phyloP scores from a whole-genome alignment of 2,113 vertebrate genomes.

The Thymallus thymallus region DNA sequence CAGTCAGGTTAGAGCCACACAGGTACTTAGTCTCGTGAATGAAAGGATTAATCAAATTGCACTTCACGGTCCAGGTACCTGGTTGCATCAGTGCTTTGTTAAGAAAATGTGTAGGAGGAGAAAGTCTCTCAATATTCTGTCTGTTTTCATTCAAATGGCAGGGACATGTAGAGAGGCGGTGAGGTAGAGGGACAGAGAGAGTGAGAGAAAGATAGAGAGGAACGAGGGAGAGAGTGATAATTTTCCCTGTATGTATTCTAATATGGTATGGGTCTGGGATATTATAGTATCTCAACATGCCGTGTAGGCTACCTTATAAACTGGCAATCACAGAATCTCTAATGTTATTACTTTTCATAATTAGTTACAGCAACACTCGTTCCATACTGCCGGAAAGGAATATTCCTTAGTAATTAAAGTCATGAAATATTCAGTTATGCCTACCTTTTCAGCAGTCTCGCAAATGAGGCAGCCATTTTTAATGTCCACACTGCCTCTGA shows the following conservation, averaged over 20 bases:
- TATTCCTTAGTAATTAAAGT: conserved; percentile 99
- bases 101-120: conserved; percentile 13
- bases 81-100: conserved; percentile 19
- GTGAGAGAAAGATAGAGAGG: background rate
- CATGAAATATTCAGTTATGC: conserved; percentile 99
- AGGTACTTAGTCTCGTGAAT: conserved; percentile 27
- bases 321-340: conserved; percentile 86
- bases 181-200: background rate
- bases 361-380: conserved; percentile 97
- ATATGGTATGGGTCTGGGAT: conserved; percentile 29
- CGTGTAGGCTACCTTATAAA: conserved; percentile 73
- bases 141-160: conserved; percentile 22
- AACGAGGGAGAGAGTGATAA: background rate
- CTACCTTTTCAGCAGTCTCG: conserved; percentile 95
- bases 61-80: conserved; percentile 9
- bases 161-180: conserved; percentile 7
- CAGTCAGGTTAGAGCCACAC: conserved; percentile 9
- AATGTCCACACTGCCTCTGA: conserved; percentile 92
- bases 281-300: conserved; percentile 58
- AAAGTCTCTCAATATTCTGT: conserved; percentile 17
- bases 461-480: conserved; percentile 97
- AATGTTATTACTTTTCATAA: conserved; percentile 97
- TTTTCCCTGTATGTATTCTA: conserved; percentile 43
- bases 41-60: conserved; percentile 36
- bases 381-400: conserved; percentile 93